Percentiles rank a stretch among this genome's conserved stretches.
Evolutionary conservation across 2,888 invertebrate species (phyloP).

Genomic region (Ferdinandea cuprea): DNA sequence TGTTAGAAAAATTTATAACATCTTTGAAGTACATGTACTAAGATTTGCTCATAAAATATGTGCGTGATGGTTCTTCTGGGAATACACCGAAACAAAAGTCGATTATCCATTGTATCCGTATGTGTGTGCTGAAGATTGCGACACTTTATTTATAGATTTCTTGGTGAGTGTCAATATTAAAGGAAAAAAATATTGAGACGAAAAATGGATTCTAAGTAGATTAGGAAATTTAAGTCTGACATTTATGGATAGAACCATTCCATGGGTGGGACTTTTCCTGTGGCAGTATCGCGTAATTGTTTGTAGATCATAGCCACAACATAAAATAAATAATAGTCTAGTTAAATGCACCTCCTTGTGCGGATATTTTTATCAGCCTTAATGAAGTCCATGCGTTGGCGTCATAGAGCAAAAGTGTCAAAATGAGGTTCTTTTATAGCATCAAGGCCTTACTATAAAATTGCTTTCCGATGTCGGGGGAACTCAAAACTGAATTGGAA

Average conservation of each 20-base stretch:
- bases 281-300: too few relatives aligned
- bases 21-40: background rate
- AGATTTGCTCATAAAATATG: slow-evolving; percentile 17
- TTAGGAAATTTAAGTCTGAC: background rate
- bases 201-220: background rate
- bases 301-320: too few relatives aligned
- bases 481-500: too few relatives aligned
- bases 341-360: too few relatives aligned
- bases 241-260: background rate
- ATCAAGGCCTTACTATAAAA: too few relatives aligned
- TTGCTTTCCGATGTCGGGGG: too few relatives aligned
- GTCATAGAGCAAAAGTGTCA: too few relatives aligned
- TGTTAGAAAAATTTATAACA: slow-evolving; percentile 20
- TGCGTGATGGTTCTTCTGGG: background rate
- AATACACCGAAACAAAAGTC: background rate
- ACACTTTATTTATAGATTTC: slow-evolving; percentile 21
- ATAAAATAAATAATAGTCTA: too few relatives aligned
- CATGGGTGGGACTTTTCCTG: too few relatives aligned
- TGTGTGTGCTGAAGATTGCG: background rate
- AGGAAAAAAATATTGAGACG: background rate
- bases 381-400: too few relatives aligned
- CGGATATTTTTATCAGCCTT: too few relatives aligned
- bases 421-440: too few relatives aligned
- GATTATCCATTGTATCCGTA: background rate
- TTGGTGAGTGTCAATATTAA: slow-evolving; percentile 16